Percentiles rank a stretch among this genome's conserved stretches.
These are phyloP conservation scores for Strix aluco DNA, from an alignment of 2,113 vertebrate genomes.

Conservation along the genomic window DNA sequence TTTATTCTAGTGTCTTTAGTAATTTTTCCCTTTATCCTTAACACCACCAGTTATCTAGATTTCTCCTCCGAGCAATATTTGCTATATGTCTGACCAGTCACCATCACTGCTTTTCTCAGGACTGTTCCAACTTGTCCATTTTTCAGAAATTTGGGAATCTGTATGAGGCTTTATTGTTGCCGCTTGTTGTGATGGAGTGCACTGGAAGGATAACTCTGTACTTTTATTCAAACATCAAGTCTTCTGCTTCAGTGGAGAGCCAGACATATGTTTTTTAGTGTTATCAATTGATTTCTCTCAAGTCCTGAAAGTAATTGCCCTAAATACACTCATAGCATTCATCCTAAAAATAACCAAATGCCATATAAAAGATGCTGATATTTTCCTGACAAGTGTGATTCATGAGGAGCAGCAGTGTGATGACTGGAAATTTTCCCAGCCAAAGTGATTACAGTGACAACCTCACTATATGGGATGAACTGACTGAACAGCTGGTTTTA, in stretches of 20 bases:
- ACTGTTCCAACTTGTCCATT: not conserved
- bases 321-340: not conserved
- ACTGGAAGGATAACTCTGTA: not conserved
- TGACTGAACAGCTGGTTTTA: constrained; percentile 63
- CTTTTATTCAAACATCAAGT: constrained; percentile 10
- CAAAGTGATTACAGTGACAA: constrained; percentile 55
- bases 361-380: not conserved
- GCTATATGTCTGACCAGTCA: not conserved
- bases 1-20: not conserved
- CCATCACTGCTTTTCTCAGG: not conserved
- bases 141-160: constrained; percentile 2
- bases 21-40: not conserved
- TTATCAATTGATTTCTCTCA: constrained; percentile 34
- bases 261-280: constrained; percentile 11
- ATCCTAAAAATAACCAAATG: constrained; percentile 49
- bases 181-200: not conserved
- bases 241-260: not conserved
- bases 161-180: not conserved
- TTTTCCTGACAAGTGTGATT: constrained; percentile 56
- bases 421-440: constrained; percentile 58
- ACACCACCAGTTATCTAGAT: not conserved
- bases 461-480: constrained; percentile 38
- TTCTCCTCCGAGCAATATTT: not conserved
- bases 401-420: constrained; percentile 42
- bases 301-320: constrained; percentile 42